Evolutionary conservation across 2,113 vertebrate genomes (phyloP), one percentile per base, ranked within the genome.

Genomic region (Micronycteris hirsuta): DNA sequence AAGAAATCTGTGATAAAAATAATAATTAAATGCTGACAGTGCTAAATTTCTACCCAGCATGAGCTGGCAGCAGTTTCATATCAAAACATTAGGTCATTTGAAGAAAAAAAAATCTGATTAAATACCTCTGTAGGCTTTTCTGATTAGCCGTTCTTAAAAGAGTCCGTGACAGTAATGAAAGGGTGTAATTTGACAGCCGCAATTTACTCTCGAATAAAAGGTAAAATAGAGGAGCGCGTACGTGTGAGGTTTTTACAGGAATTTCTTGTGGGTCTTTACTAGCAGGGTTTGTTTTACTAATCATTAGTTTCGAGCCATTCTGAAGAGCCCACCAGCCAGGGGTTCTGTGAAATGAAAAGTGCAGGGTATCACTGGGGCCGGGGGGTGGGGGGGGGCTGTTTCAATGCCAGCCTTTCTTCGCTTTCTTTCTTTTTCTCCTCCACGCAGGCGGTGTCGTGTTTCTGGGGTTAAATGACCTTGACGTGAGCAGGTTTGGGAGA

Each of bases 21-120:
- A 99, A 98, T 98, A 99, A 99, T 98, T 99, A 99, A 98, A 98
- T 98, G 98, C 98, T 98, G 98, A 98, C 98, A 98, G 94, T 97
- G 98, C 98, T 98, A 96, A 98, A 98, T 98, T 98, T 98, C 98
- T 83, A 96, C 98, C 52, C 98, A 98, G 98, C 36, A 0, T 98
- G 98, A 98, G 97, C 96, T 98, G 98, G 98, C 98, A 98, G 98
- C 97, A 61, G 97, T 98, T 98, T 93, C 96, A 92, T 96, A 98
- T 97, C 97, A 97, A 98, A 98, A 98, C 98, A 98, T 98, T 98
- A 98, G 98, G 98, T 98, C 98, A 97, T 97, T 98, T 98, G 96
- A 96, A 95, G 74, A 33, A 19, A 94, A 97, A 90, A 83, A 97
- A 93, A 71, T 54, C 96, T 93, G 97, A 98, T 98, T 98, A 98